Base-by-base conservation (phyloP, 2,888 invertebrate species). In the Drosophila maculinotata region DNA sequence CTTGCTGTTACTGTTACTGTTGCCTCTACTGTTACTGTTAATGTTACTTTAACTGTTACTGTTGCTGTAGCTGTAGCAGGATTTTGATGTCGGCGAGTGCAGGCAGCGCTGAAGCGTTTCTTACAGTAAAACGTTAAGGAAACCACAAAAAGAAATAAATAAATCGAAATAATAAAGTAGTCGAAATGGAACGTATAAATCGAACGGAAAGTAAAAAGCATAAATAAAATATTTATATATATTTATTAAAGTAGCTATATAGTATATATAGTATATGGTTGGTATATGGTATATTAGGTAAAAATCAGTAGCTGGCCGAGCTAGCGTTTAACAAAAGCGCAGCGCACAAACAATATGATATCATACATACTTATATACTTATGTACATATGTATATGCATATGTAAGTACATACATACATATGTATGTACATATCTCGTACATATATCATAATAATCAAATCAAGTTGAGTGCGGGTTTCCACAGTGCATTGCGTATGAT, bases 21-120 rank as follows among this genome's bases (percentile, higher is more conserved):
- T 36, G 23, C 47, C 17, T 9, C 31, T 36, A 48, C 42, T 53
- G 59, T 36, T 59, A 39, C 44, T 54, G 33, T 20, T 45, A 42
- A 59, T 60, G 35, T 64, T 44, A 52, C 52, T 60, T n/a, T 52
- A 12, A 53, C 42, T 59, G 59, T 45, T 64, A 64, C 67, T 49
- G 28, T 45, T 66, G 64, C 60, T 42, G 77, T 69, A 70, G 75
- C 73, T 72, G 74, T 72, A 73, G 74, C 74, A 65, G 68, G 68
- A 62, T 47, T 70, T 70, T 67, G 67, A 70, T 66, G 71, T 70
- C 73, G 73, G 75, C 70, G 44, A 57, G 70, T 75, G 69, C 59
- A 78, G 76, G 79, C 79, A 80, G 78, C 72, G 69, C 79, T 81
- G 69, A 75, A 75, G 74, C 74, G 57, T 74, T 69, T 69, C 65